Percentiles rank a stretch among this genome's conserved stretches.
Evolutionary conservation across 1,140 invertebrate species (phyloP).

Genomic region (Holcopasites calliopsidis): DNA sequence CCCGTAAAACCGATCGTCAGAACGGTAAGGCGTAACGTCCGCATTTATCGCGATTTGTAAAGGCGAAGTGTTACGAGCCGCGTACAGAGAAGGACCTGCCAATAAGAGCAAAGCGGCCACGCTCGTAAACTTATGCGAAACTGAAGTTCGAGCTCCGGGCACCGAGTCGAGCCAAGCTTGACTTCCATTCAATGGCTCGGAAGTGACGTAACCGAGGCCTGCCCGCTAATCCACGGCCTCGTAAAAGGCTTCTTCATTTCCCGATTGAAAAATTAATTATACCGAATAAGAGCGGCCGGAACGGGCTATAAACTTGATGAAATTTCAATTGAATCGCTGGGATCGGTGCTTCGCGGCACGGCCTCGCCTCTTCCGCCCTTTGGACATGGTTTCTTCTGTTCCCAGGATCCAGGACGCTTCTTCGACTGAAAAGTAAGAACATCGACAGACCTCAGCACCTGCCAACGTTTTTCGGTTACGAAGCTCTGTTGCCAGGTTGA

Average conservation of each 20-base stretch:
- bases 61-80: slow-evolving; percentile 61
- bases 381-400: slow-evolving; percentile 23
- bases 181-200: slow-evolving; percentile 48
- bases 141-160: slow-evolving; percentile 35
- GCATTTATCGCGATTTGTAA: slow-evolving; percentile 64
- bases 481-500: too few relatives aligned
- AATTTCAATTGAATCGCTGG: slow-evolving; percentile 61
- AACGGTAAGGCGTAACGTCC: slow-evolving; percentile 59
- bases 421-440: slow-evolving; percentile 15
- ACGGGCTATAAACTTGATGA: slow-evolving; percentile 61
- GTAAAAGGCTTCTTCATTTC: slow-evolving; percentile 60
- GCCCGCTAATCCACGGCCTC: slow-evolving; percentile 59
- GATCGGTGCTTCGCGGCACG: not conserved
- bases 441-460: not conserved
- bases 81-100: slow-evolving; percentile 57
- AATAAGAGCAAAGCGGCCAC: slow-evolving; percentile 56
- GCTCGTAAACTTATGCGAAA: slow-evolving; percentile 61
- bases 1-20: slow-evolving; percentile 60
- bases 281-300: slow-evolving; percentile 58
- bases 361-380: slow-evolving; percentile 11
- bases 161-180: not conserved
- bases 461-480: too few relatives aligned
- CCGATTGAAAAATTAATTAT: slow-evolving; percentile 67
- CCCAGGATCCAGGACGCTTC: not conserved
- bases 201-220: slow-evolving; percentile 56